Evolutionary conservation across 2,797 vertebrate species (phyloP).

Genomic region (Neosilurus mollespiculum): DNA sequence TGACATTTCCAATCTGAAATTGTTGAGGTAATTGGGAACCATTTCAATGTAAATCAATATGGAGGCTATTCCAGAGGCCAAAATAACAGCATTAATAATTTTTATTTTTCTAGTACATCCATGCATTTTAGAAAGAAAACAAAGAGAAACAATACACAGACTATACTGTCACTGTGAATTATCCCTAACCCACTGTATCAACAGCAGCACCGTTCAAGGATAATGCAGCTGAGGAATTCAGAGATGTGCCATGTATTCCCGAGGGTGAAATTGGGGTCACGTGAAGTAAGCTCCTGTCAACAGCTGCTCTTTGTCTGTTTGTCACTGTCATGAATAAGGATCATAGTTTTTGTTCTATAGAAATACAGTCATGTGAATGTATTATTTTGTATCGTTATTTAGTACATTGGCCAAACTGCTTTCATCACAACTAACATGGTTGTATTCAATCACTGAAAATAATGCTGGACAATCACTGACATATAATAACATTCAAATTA

Average conservation of each 20-base stretch:
- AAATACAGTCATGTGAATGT: constrained; percentile 10
- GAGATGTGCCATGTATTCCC: constrained; percentile 28
- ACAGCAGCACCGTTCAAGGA: constrained; percentile 29
- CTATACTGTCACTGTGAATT: constrained; percentile 8
- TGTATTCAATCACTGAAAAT: constrained; percentile 3
- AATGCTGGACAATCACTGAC: not conserved
- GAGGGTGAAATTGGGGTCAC: constrained; percentile 27
- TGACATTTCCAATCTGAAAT: not conserved
- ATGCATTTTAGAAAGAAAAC: not conserved
- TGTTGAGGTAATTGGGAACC: not conserved
- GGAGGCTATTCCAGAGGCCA: not conserved
- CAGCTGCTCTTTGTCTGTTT: constrained; percentile 49
- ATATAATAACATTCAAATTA: not conserved
- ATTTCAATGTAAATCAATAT: constrained; percentile 9
- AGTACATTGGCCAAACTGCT: not conserved
- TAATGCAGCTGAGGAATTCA: constrained; percentile 33
- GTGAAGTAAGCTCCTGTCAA: constrained; percentile 34
- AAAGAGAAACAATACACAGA: not conserved
- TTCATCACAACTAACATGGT: not conserved
- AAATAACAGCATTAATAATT: not conserved
- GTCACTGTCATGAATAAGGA: constrained; percentile 5
- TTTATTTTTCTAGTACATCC: not conserved
- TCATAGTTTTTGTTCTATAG: not conserved
- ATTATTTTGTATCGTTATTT: not conserved
- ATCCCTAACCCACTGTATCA: not conserved